Evolutionary conservation across 2,113 vertebrate genomes (phyloP).

Genomic region (Poeciliopsis turrubarensis): DNA sequence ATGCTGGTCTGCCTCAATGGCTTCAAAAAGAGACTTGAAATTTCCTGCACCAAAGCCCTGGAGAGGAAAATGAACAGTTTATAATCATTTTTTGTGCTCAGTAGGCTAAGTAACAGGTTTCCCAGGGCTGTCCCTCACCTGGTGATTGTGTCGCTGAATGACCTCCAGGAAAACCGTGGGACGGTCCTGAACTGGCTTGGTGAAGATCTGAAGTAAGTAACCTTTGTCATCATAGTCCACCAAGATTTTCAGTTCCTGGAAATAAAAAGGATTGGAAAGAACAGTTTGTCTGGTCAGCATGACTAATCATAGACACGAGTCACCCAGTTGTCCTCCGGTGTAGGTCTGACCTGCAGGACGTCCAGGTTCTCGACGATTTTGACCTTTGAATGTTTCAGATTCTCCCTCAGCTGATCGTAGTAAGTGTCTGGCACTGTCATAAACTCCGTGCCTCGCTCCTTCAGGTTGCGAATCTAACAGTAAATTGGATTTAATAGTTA

Average conservation of each 20-base stretch:
- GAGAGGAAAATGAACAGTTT: background rate
- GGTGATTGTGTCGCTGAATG: conserved; percentile 95
- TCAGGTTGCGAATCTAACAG: conserved; percentile 87
- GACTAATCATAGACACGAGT: background rate
- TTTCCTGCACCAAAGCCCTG: conserved; percentile 97
- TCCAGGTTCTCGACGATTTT: conserved; percentile 87
- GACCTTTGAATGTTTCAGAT: conserved; percentile 87
- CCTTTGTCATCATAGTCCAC: conserved; percentile 95
- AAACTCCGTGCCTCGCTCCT: conserved; percentile 91
- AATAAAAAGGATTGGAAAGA: background rate
- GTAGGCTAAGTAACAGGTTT: too few species aligned
- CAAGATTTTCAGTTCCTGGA: conserved; percentile 91
- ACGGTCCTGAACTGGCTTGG: conserved; percentile 95
- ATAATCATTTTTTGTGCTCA: background rate
- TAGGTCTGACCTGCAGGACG: conserved; percentile 82
- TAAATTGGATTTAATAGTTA: background rate
- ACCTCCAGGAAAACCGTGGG: conserved; percentile 95
- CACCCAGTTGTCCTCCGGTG: background rate
- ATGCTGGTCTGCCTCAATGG: conserved; percentile 90
- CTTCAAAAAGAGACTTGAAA: conserved; percentile 95
- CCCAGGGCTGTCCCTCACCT: conserved; percentile 77
- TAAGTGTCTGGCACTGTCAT: conserved; percentile 88
- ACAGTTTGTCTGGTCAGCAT: background rate
- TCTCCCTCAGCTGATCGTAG: conserved; percentile 87
- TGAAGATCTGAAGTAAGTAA: conserved; percentile 97